Evolutionary conservation across 53 echinoderm and acorn worm genomes (phyloP).

Genomic region (Luidia sarsii): DNA sequence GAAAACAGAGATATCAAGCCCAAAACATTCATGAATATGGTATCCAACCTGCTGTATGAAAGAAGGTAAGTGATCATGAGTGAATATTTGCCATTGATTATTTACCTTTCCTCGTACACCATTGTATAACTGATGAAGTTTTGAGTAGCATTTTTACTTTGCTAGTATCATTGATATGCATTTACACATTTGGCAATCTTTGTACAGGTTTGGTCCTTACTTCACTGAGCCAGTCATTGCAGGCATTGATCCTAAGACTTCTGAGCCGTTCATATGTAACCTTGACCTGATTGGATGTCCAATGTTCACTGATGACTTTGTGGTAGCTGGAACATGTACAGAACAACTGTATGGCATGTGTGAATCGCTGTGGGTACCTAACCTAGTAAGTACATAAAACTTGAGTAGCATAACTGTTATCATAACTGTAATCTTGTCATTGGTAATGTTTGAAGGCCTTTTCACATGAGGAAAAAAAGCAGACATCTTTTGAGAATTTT

Average conservation of each 20-base stretch:
- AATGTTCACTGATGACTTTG: conserved; percentile 99
- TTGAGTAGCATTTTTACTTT: too few relatives aligned
- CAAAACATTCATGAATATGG: conserved; percentile 99
- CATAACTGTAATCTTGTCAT: too few relatives aligned
- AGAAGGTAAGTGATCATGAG: conserved; percentile 79
- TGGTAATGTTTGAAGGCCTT: too few relatives aligned
- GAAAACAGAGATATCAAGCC: conserved; percentile 97
- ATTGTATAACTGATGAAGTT: too few relatives aligned
- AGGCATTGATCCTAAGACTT: conserved; percentile 91
- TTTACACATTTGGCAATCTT: too few relatives aligned
- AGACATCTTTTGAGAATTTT: too few relatives aligned
- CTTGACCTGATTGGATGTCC: conserved; percentile 97
- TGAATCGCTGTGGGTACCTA: conserved; percentile 96
- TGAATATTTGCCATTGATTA: too few relatives aligned
- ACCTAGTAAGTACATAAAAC: conserved; percentile 76
- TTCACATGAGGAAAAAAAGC: too few relatives aligned
- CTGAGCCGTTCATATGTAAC: conserved; percentile 95
- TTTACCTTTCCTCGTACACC: too few relatives aligned
- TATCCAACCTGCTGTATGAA: conserved; percentile 96
- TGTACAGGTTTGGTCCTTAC: conserved; percentile 94
- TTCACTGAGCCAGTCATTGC: conserved; percentile 98
- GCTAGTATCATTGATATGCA: too few relatives aligned
- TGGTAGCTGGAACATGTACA: conserved; percentile 97
- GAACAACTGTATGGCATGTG: conserved; percentile 99
- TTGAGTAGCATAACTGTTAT: too few relatives aligned